A percentile compares a stretch with the other conserved stretches of the same genome.
These are phyloP conservation scores for Eidolon dupreanum DNA, from an alignment of 2,797 vertebrate species.

Conservation along the genomic window DNA sequence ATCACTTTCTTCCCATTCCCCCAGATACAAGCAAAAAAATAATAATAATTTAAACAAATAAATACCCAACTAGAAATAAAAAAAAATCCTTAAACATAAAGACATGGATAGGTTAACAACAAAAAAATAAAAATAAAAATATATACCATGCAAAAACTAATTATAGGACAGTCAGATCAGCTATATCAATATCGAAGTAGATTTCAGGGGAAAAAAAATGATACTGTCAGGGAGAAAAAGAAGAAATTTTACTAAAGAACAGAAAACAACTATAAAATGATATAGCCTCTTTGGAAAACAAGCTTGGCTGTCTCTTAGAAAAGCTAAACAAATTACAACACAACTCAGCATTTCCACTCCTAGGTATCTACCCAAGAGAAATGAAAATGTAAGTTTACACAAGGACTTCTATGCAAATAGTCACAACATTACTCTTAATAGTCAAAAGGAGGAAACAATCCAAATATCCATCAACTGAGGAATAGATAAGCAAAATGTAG, in stretches of 20 bases:
- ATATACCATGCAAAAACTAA: background rate
- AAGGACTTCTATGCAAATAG: background rate
- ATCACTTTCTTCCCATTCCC: too few species aligned
- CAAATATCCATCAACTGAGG: background rate
- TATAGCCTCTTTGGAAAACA: constrained; percentile 9
- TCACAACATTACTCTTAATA: background rate
- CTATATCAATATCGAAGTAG: background rate
- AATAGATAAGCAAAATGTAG: background rate
- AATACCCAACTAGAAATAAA: background rate
- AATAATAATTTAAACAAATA: too few species aligned
- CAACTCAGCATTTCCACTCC: background rate
- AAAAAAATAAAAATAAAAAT: background rate
- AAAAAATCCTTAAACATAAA: background rate
- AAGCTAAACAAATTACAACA: constrained; percentile 20
- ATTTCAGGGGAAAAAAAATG: background rate
- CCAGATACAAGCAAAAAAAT: too few species aligned
- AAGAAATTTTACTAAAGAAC: background rate
- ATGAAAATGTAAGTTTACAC: background rate
- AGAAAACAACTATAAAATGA: background rate
- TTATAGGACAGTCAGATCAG: background rate
- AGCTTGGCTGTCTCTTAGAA: background rate
- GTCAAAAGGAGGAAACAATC: background rate
- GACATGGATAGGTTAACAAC: background rate
- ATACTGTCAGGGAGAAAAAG: background rate
- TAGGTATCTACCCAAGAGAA: background rate